Percentiles rank a stretch among this genome's conserved stretches.
phyloP scores from a whole-genome alignment of 2,113 vertebrate species.

The Sinocyclocheilus anshuiensis region DNA sequence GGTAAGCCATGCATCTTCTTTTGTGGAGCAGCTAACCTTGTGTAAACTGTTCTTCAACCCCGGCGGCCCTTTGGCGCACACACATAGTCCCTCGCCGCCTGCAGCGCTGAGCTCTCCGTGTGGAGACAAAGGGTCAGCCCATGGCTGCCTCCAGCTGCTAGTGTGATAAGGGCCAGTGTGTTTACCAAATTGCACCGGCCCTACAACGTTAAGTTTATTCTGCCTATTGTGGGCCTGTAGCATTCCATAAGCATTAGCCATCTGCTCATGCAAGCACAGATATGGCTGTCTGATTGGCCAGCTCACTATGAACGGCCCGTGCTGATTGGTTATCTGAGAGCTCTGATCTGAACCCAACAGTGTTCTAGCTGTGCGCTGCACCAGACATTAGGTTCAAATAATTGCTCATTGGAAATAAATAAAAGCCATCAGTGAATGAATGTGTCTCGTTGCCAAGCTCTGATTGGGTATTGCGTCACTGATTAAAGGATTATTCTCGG shows the following conservation, averaged over 20 bases:
- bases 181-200: slow-evolving; percentile 61
- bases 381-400: slow-evolving; percentile 22
- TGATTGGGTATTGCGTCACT: not conserved
- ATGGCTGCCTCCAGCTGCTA: slow-evolving; percentile 54
- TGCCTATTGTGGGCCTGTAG: slow-evolving; percentile 63
- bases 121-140: slow-evolving; percentile 65
- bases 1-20: slow-evolving; percentile 64
- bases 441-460: not conserved
- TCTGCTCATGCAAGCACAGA: slow-evolving; percentile 61
- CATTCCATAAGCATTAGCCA: slow-evolving; percentile 61
- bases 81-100: not conserved
- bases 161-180: slow-evolving; percentile 64
- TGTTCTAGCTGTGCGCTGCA: not conserved
- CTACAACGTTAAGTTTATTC: slow-evolving; percentile 59
- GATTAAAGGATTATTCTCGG: not conserved
- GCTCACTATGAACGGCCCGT: not conserved
- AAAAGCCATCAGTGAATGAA: slow-evolving; percentile 13
- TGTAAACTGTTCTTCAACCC: slow-evolving; percentile 63
- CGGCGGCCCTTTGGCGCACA: slow-evolving; percentile 41
- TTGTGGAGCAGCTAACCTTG: slow-evolving; percentile 64
- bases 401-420: slow-evolving; percentile 14
- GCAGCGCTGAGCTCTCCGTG: slow-evolving; percentile 52
- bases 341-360: slow-evolving; percentile 13
- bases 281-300: slow-evolving; percentile 32
- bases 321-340: slow-evolving; percentile 31